These are phyloP conservation scores for Lineus longissimus DNA, from an alignment of 1,140 invertebrate species.

Conservation along the genomic window DNA sequence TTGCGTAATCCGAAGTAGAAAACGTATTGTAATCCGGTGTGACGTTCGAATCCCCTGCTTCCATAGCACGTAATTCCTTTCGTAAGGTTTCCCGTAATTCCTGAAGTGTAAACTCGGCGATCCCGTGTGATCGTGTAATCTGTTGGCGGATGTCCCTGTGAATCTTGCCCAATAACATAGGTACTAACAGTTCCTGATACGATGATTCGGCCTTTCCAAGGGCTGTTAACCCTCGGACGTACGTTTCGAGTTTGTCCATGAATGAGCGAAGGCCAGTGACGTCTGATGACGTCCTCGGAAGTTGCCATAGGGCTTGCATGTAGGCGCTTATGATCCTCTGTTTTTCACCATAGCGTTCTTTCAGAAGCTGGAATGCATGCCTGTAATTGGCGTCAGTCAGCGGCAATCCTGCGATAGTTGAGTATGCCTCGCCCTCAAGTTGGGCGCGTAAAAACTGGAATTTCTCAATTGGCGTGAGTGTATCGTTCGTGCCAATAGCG, in stretches of 20 bases:
- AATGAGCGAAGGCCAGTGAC: background rate
- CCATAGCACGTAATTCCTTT: background rate
- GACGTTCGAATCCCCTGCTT: background rate
- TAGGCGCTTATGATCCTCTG: background rate
- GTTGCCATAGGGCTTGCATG: background rate
- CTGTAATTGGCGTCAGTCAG: background rate
- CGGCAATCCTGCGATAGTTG: conserved; percentile 2
- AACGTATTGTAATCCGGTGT: background rate
- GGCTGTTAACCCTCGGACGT: background rate
- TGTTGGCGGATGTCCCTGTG: background rate
- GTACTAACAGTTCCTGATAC: background rate
- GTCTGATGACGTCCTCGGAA: background rate
- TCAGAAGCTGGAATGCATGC: background rate
- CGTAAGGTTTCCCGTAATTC: background rate
- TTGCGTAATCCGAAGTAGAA: too few species aligned
- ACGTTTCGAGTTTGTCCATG: background rate
- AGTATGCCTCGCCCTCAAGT: background rate
- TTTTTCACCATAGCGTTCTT: background rate
- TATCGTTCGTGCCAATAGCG: background rate
- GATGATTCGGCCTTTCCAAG: background rate
- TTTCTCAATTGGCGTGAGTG: background rate
- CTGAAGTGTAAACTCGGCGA: background rate
- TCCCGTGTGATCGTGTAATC: background rate
- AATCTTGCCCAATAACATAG: background rate
- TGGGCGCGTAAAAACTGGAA: background rate